Evolutionary conservation across 1,140 invertebrate species (phyloP).

Genomic region (Cotesia glomerata): DNA sequence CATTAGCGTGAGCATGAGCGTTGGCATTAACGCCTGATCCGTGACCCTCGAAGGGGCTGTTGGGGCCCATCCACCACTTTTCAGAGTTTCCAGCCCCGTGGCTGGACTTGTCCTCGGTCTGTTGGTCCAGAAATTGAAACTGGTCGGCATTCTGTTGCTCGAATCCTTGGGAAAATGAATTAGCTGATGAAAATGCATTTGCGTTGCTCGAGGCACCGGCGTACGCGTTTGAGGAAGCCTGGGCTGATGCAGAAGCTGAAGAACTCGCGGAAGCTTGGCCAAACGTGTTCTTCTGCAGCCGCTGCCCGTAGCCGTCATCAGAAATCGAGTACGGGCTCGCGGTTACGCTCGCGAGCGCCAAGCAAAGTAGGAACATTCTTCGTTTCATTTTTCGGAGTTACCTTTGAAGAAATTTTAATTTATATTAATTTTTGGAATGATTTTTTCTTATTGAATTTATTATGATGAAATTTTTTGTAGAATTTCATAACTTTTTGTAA

Average conservation of each 20-base stretch:
- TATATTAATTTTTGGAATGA: background rate
- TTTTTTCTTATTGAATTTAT: background rate
- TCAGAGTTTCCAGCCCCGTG: background rate
- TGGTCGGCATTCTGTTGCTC: background rate
- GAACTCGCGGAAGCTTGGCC: background rate
- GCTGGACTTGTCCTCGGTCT: background rate
- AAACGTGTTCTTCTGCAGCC: slow-evolving; percentile 38
- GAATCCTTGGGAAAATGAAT: slow-evolving; percentile 16
- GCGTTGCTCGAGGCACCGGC: background rate
- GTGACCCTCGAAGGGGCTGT: background rate
- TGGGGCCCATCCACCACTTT: background rate
- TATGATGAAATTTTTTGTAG: no score
- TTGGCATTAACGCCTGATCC: background rate
- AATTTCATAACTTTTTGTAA: no score
- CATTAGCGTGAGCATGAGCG: background rate
- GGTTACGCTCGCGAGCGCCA: slow-evolving; percentile 31
- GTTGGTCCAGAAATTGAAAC: no score
- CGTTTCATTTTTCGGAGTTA: slow-evolving; percentile 38
- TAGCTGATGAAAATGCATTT: slow-evolving; percentile 3
- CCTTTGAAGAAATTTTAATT: slow-evolving; percentile 35
- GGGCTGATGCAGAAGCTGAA: background rate
- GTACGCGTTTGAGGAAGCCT: background rate
- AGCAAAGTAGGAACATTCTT: slow-evolving; percentile 32
- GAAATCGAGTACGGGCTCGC: slow-evolving; percentile 36
- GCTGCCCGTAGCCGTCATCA: slow-evolving; percentile 29